phyloP scores from a whole-genome alignment of 2,888 invertebrate genomes.

The Drosophila subquinaria region DNA sequence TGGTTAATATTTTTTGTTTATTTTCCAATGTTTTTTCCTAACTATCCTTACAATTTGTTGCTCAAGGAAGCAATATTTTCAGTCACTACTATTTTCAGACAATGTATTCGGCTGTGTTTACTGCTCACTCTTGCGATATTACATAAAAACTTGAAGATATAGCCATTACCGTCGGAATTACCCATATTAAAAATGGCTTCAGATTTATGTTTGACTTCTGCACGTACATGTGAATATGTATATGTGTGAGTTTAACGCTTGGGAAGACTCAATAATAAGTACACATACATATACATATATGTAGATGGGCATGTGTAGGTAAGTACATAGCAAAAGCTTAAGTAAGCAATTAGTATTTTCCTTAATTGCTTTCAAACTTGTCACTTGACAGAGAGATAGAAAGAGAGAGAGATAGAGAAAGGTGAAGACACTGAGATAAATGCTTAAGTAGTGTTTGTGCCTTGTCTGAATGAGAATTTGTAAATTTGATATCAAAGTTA shows the following conservation, averaged over 20 bases:
- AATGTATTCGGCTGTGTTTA: neutral
- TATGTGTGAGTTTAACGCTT: neutral
- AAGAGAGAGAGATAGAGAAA: neutral
- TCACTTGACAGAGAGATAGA: constrained; percentile 13
- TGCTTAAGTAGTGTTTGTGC: constrained; percentile 44
- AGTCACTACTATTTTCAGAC: too few relatives aligned
- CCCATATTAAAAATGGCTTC: constrained; percentile 16
- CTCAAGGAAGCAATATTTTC: neutral
- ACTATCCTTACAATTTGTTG: neutral
- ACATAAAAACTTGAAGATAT: neutral
- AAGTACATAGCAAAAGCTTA: constrained; percentile 27
- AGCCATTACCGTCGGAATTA: constrained; percentile 6
- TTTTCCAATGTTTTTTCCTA: too few relatives aligned
- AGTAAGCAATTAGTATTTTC: constrained; percentile 57
- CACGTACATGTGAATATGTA: neutral
- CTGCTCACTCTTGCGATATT: neutral
- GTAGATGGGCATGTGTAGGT: constrained; percentile 5
- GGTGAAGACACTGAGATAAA: constrained; percentile 31
- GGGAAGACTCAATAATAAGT: constrained; percentile 18
- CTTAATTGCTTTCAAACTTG: constrained; percentile 60
- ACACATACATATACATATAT: too few relatives aligned
- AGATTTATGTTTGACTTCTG: constrained; percentile 13
- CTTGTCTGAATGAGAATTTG: constrained; percentile 44
- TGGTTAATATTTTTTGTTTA: too few relatives aligned
- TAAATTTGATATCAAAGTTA: constrained; percentile 67